These are phyloP conservation scores for Drosophila mauritiana DNA, from an alignment of 1,140 invertebrate species.

Conservation along the genomic window DNA sequence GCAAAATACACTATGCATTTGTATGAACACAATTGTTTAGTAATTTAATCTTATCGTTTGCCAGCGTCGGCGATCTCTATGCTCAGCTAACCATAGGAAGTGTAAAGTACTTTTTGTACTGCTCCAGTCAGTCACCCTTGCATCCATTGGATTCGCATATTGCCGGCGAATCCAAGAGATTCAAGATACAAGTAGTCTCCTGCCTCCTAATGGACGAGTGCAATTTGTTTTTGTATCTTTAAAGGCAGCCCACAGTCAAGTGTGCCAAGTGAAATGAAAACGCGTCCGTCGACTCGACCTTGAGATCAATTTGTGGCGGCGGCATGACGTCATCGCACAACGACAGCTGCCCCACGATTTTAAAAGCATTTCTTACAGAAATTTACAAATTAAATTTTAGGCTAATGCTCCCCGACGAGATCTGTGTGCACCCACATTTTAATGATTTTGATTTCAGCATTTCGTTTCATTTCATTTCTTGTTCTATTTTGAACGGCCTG, in stretches of 20 bases:
- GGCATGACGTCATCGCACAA: constrained; percentile 64
- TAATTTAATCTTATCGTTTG: constrained; percentile 80
- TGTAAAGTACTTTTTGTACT: constrained; percentile 8
- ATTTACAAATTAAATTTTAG: constrained; percentile 43
- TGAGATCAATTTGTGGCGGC: constrained; percentile 74
- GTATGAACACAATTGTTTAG: constrained; percentile 61
- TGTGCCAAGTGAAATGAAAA: constrained; percentile 81
- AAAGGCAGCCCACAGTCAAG: constrained; percentile 51
- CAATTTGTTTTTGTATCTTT: constrained; percentile 38
- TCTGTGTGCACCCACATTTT: constrained; percentile 52
- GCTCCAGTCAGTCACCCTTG: constrained; percentile 22
- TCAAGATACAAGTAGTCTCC: constrained; percentile 10
- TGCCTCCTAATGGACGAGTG: constrained; percentile 50
- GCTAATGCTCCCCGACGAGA: constrained; percentile 36
- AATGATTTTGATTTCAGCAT: constrained; percentile 47
- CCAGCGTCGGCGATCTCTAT: constrained; percentile 42
- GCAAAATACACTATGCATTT: constrained; percentile 24
- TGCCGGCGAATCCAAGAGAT: constrained; percentile 14
- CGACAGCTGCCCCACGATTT: constrained; percentile 54
- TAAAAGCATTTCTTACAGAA: constrained; percentile 39
- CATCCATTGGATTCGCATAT: constrained; percentile 15
- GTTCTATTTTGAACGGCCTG: constrained; percentile 44
- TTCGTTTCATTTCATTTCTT: constrained; percentile 9
- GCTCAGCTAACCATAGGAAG: constrained; percentile 17
- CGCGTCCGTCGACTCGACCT: constrained; percentile 68